Conservation (phyloP, 2,113 vertebrate species). For the Formicarius rufipectus region DNA sequence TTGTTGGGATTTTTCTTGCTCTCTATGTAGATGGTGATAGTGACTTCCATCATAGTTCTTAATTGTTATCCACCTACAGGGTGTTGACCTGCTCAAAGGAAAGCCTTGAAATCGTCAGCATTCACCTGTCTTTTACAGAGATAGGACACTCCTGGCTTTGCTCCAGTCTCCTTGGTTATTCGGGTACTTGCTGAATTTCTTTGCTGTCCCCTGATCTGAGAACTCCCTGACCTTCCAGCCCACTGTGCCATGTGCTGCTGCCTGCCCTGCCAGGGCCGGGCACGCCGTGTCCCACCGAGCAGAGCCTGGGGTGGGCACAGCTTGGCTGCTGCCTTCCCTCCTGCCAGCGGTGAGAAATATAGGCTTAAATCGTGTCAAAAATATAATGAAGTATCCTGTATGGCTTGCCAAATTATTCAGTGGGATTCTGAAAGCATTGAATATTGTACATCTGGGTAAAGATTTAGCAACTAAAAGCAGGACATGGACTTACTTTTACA, state of each 20-base stretch:
- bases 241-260: background rate
- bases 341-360: too few relatives aligned
- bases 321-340: background rate
- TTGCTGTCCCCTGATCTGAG: fast-evolving
- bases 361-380: too few relatives aligned
- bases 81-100: background rate
- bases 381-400: too few relatives aligned
- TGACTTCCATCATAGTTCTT: background rate
- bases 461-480: too few relatives aligned
- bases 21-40: background rate
- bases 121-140: background rate
- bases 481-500: too few relatives aligned
- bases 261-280: background rate
- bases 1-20: background rate
- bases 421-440: too few relatives aligned
- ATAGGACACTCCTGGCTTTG: background rate
- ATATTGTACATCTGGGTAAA: too few relatives aligned
- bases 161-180: background rate
- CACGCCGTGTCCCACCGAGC: too few relatives aligned
- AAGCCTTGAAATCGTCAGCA: background rate
- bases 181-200: background rate
- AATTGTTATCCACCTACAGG: background rate
- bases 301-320: background rate
- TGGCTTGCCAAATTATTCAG: too few relatives aligned
- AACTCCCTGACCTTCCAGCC: background rate